Base-by-base conservation (phyloP, 2,797 vertebrate genomes). In the Etheostoma nigrum region DNA sequence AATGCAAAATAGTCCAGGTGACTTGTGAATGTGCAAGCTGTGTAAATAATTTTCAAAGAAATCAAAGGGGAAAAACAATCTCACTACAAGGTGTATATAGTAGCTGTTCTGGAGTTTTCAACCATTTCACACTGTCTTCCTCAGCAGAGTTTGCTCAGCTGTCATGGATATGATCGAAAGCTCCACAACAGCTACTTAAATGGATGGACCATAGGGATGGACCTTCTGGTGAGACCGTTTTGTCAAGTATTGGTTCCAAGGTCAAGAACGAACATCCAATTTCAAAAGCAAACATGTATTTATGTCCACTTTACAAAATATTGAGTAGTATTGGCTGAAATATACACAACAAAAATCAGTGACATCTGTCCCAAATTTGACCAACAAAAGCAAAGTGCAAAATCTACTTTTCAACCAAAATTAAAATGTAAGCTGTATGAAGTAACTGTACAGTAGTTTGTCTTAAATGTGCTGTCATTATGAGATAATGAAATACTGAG, bases 221-320 rank as follows among this genome's bases (percentile, higher is more conserved):
- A 58, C 53, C 15, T 19, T 14, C 4, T 18, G 25, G 15, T 45
- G 4, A 55, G 14, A 33, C 9, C 21, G n/a, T 60, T 23, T 25
- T 3, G 13, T 44, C 30, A 30, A 23, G 3, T 7, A 23, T 11
- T 1, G 25, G 25, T 30, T 45, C 2, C 2, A 16, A 54, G 15
- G 2, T 57, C 18, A 58, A 63, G 19, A 63, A 76, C 15, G 8
- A 69, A 82, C 36, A 21, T 53, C 4, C 36, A 59, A 25, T 60
- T 15, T 61, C 15, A 61, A 69, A 74, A 72, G 63, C 59, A 82
- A 81, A 75, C 6, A 4, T 74, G 61, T 58, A 23, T 83, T 83
- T 55, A 75, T 73, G 72, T 85, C 57, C 70, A 86, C 55, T 92
- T 93, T 85, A 91, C 89, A 89, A 69, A 90, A 89, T 83, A 85